Evolutionary conservation across 2,797 vertebrate genomes (phyloP), one percentile per base, ranked within the genome.

Genomic region (Danio tinwini): DNA sequence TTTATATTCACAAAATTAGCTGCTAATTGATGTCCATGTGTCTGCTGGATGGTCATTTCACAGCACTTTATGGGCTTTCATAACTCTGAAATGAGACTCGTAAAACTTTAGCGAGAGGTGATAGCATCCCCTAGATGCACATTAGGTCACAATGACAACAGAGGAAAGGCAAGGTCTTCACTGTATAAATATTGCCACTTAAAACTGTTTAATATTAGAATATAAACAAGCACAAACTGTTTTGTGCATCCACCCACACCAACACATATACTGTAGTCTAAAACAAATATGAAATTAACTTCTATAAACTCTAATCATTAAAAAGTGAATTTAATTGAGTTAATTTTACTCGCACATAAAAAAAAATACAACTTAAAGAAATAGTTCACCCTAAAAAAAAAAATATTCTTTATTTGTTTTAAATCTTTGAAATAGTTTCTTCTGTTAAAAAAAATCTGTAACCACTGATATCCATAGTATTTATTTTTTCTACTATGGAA

Each of bases 151-250:
- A 44, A 37, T 53, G 59, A 82, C 53, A 58, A 82, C 52, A 68
- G 62, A 78, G 78, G 62, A 67, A 42, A 74, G 61, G 55, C 61
- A 82, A 78, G 75, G 75, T 72, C 80, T 58, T 56, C 49, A 40
- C 39, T 10, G 69, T 52, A 78, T 78, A 82, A 78, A 74, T 58
- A 61, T 59, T 73, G 75, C 67, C 50, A 78, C 62, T 49, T 72
- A 78, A 77, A 69, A 40, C 39, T 5, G 21, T 61, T 74, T 78
- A 67, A 78, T 68, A 82, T 63, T 58, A 61, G 67, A 40, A 78
- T 73, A 49, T 56, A 76, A 49, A 49, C 61, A 71, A n/a, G 13
- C 21, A 37, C 73, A 76, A 44, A 70, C 40, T 70, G 47, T 53
- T 61, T 55, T 37, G 19, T 50, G 19, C 17, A 70, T 40, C 47